Percentiles rank a stretch among this genome's conserved stretches.
Conservation (phyloP, 1,140 invertebrate species). For the Camponotus vicinus region DNA sequence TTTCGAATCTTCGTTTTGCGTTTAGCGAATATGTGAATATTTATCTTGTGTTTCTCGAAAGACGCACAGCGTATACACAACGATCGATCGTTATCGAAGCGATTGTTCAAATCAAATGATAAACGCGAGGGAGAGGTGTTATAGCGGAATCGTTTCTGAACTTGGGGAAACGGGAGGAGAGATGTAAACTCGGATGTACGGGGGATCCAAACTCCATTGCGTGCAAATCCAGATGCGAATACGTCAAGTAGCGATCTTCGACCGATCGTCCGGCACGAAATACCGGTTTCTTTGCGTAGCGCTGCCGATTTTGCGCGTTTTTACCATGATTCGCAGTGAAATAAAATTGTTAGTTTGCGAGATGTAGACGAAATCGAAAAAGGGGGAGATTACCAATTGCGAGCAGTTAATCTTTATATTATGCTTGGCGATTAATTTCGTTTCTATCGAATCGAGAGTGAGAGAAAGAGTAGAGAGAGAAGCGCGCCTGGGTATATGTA, state of each 20-base stretch:
- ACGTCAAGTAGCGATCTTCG: constrained; percentile 1
- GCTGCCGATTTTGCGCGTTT: neutral
- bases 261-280: constrained; percentile 9
- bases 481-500: neutral
- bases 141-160: constrained; percentile 13
- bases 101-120: constrained; percentile 40
- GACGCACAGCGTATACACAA: neutral
- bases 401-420: constrained; percentile 37
- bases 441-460: constrained; percentile 42
- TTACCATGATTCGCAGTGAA: neutral
- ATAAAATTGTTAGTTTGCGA: neutral
- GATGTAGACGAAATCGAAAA: constrained; percentile 3
- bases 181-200: neutral
- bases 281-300: constrained; percentile 13
- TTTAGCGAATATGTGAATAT: neutral
- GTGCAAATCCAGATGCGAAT: neutral
- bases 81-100: constrained; percentile 42
- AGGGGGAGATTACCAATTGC: neutral
- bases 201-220: neutral
- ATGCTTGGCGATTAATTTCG: constrained; percentile 45
- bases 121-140: neutral
- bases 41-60: neutral
- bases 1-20: constrained; percentile 3
- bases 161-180: neutral
- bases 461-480: neutral